Percentiles rank a stretch among this genome's conserved stretches.
These are phyloP conservation scores for Oceanites oceanicus DNA, from an alignment of 2,113 vertebrate species.

Conservation along the genomic window DNA sequence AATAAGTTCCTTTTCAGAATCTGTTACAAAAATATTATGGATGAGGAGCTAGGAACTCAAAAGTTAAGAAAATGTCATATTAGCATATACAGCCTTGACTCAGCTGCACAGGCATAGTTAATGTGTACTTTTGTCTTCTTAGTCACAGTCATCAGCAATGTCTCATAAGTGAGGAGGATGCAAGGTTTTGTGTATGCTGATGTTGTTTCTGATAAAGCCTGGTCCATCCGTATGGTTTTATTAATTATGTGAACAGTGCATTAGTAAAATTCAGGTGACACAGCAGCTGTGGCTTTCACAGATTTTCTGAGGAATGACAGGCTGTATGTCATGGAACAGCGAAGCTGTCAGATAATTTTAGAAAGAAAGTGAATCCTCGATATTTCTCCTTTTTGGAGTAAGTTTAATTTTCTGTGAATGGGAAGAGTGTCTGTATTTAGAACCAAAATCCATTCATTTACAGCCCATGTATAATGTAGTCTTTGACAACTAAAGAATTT, in stretches of 20 bases:
- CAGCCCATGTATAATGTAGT: conserved; percentile 3
- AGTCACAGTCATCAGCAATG: neutral
- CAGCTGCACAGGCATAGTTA: neutral
- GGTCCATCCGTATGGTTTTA: neutral
- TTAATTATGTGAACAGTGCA: neutral
- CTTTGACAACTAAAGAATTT: conserved; percentile 29
- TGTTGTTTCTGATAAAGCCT: neutral
- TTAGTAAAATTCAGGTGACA: neutral
- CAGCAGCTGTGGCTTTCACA: neutral
- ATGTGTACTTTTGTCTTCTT: neutral
- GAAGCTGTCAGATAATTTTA: conserved; percentile 18
- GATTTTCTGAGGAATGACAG: neutral
- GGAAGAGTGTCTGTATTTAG: conserved; percentile 55
- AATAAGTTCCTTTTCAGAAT: neutral
- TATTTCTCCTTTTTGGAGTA: neutral
- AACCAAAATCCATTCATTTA: conserved; percentile 54
- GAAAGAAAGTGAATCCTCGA: neutral
- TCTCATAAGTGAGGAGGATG: neutral
- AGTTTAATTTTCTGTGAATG: conserved; percentile 60
- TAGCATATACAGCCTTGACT: conserved; percentile 14
- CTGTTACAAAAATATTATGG: neutral
- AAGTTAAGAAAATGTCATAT: conserved; percentile 32
- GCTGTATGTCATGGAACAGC: neutral
- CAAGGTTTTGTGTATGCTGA: neutral
- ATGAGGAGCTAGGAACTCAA: neutral